These are phyloP conservation scores for Electrophaes corylata DNA, from an alignment of 2,888 invertebrate genomes.

Conservation along the genomic window DNA sequence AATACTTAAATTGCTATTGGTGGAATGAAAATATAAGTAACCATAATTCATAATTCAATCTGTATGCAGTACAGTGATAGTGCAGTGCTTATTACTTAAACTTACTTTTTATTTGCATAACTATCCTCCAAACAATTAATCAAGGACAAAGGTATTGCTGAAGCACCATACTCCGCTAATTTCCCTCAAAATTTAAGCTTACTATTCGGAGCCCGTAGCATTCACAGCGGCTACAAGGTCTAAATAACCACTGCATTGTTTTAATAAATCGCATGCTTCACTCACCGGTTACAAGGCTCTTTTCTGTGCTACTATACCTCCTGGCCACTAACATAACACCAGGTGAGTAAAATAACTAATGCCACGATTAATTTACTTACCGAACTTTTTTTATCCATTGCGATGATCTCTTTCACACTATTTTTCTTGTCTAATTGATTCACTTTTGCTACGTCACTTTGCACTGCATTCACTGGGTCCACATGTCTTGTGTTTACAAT, in stretches of 20 bases:
- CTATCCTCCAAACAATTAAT: not conserved
- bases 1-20: not conserved
- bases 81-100: not conserved
- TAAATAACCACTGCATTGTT: slow-evolving; percentile 39
- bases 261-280: slow-evolving; percentile 50
- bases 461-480: slow-evolving; percentile 81
- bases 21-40: not conserved
- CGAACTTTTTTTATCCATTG: slow-evolving; percentile 79
- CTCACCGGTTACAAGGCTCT: slow-evolving; percentile 58
- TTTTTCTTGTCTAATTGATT: slow-evolving; percentile 55
- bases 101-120: not conserved
- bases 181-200: slow-evolving; percentile 22
- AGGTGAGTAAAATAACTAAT: not conserved
- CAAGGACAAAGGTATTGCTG: too few relatives aligned
- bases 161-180: too few relatives aligned
- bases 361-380: slow-evolving; percentile 43
- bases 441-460: slow-evolving; percentile 78
- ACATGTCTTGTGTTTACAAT: slow-evolving; percentile 68
- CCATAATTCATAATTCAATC: too few relatives aligned
- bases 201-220: slow-evolving; percentile 27
- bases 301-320: slow-evolving; percentile 6
- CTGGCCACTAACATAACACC: not conserved
- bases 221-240: slow-evolving; percentile 40
- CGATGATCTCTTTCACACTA: slow-evolving; percentile 58
- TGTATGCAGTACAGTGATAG: too few relatives aligned